Evolutionary conservation across 2,797 vertebrate genomes (phyloP).

Genomic region (Cyclura pinguis): DNA sequence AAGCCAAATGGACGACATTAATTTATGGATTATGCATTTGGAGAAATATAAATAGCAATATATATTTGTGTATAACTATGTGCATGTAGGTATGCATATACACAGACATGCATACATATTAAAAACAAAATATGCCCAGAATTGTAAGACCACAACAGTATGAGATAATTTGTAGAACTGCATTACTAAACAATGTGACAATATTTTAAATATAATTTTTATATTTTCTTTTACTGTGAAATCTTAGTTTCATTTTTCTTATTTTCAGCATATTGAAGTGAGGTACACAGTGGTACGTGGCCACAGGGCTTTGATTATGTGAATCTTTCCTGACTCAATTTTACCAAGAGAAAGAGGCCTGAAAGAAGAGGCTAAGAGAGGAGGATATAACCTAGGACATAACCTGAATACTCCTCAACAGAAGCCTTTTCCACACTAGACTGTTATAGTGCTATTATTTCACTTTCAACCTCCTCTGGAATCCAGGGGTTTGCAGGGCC

Average conservation of each 20-base stretch:
- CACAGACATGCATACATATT: conserved; percentile 19
- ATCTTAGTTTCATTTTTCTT: conserved; percentile 9
- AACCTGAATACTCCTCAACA: neutral
- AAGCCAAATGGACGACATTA: conserved; percentile 36
- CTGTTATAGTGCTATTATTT: too few species aligned
- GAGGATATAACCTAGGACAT: neutral
- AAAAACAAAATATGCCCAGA: conserved; percentile 42
- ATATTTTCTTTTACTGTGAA: conserved; percentile 60
- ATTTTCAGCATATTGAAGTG: neutral
- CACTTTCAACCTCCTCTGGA: too few species aligned
- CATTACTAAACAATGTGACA: conserved; percentile 53
- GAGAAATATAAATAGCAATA: neutral
- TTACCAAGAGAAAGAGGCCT: neutral
- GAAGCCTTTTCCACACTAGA: too few species aligned
- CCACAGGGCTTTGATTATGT: neutral
- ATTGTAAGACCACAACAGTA: conserved; percentile 44
- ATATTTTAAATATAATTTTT: conserved; percentile 66
- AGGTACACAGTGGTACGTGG: neutral
- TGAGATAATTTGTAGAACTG: conserved; percentile 32
- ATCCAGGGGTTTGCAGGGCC: too few species aligned
- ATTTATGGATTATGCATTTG: conserved; percentile 49
- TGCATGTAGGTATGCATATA: neutral
- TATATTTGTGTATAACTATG: neutral
- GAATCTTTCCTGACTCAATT: neutral
- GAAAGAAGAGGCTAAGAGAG: neutral